These are phyloP conservation scores for Sebastes hubbsi DNA, from an alignment of 2,797 vertebrate species.

Conservation along the genomic window DNA sequence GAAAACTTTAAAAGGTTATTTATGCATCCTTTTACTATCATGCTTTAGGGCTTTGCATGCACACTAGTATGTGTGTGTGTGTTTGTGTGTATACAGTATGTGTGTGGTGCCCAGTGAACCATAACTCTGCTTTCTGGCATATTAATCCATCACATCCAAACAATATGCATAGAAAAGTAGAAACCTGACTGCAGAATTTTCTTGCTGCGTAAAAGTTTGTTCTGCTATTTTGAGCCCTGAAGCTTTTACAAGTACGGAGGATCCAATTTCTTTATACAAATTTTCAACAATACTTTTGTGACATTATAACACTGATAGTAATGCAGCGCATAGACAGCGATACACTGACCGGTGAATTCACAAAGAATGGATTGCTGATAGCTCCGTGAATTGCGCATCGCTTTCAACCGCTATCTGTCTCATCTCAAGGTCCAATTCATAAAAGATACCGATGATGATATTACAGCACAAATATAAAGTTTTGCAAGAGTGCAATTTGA, in stretches of 20 bases:
- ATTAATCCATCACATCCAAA: conserved; percentile 62
- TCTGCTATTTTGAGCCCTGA: not conserved
- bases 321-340: not conserved
- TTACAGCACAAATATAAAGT: rapidly evolving
- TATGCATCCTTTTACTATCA: conserved; percentile 32
- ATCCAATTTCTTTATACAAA: not conserved
- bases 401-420: rapidly evolving
- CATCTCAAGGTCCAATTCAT: rapidly evolving
- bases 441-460: not conserved
- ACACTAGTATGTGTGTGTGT: not conserved
- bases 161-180: conserved; percentile 33
- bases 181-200: conserved; percentile 31
- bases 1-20: conserved; percentile 41
- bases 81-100: not conserved
- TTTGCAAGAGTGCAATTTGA: not conserved
- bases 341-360: not conserved
- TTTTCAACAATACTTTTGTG: not conserved
- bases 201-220: not conserved
- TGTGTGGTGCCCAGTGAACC: conserved; percentile 38
- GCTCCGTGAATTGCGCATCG: too few species aligned
- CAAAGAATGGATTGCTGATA: not conserved
- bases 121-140: conserved; percentile 54
- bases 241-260: not conserved
- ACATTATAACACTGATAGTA: not conserved
- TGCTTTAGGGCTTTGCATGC: conserved; percentile 8